Percentiles rank a stretch among this genome's conserved stretches.
phyloP scores from a whole-genome alignment of 2,888 invertebrate genomes.

The Phoenoteleia sp. region DNA sequence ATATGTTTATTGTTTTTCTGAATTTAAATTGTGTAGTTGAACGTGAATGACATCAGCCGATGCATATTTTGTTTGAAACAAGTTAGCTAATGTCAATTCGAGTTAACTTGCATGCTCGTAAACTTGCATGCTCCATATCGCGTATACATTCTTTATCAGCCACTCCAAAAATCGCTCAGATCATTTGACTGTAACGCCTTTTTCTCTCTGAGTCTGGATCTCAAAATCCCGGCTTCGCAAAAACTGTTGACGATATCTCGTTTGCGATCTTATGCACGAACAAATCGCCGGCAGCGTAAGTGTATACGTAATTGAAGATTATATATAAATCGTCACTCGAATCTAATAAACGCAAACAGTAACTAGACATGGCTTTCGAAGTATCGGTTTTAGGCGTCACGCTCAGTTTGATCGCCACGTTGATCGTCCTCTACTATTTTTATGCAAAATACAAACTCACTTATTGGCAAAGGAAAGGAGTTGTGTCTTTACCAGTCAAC shows the following conservation, averaged over 20 bases:
- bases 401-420: constrained; percentile 52
- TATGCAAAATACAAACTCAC: constrained; percentile 80
- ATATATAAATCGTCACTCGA: constrained; percentile 49
- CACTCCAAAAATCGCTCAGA: not conserved
- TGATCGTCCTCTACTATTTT: constrained; percentile 60
- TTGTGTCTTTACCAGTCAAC: constrained; percentile 77
- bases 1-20: too few relatives aligned
- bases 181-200: constrained; percentile 9
- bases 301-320: too few relatives aligned
- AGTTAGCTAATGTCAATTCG: too few relatives aligned
- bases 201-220: constrained; percentile 30
- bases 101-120: too few relatives aligned
- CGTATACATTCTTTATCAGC: too few relatives aligned
- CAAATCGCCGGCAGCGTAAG: too few relatives aligned
- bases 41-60: too few relatives aligned
- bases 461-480: constrained; percentile 82
- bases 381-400: constrained; percentile 33
- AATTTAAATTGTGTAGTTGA: too few relatives aligned
- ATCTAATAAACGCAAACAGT: constrained; percentile 17
- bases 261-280: too few relatives aligned
- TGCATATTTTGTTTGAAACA: too few relatives aligned
- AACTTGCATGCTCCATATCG: too few relatives aligned
- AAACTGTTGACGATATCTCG: too few relatives aligned
- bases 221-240: constrained; percentile 3
- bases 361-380: constrained; percentile 35